These are phyloP conservation scores for Plecotus auritus DNA, from an alignment of 2,113 vertebrate species.

Conservation along the genomic window DNA sequence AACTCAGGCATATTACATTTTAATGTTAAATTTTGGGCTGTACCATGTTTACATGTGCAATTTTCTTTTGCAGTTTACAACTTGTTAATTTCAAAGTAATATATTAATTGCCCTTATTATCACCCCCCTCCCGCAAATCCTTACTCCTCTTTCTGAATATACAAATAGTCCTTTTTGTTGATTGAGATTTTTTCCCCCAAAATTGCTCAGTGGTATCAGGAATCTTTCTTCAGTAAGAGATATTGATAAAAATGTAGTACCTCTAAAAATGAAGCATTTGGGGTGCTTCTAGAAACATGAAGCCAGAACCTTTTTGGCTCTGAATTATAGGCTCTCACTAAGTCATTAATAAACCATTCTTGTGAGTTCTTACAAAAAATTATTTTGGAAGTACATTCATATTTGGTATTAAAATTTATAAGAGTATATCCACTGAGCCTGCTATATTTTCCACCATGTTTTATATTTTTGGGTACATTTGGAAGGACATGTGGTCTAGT, in stretches of 20 bases:
- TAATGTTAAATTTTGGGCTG: constrained; percentile 35
- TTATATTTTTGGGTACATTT: constrained; percentile 47
- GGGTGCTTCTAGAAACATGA: not conserved
- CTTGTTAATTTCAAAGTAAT: constrained; percentile 21
- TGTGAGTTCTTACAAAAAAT: not conserved
- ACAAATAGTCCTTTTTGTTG: not conserved
- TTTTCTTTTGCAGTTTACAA: not conserved
- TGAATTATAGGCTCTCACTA: not conserved
- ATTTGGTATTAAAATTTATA: constrained; percentile 8
- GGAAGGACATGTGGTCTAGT: constrained; percentile 32
- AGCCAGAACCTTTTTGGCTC: not conserved
- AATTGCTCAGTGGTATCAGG: not conserved
- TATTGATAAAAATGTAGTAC: not conserved
- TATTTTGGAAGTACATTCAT: constrained; percentile 36
- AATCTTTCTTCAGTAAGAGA: not conserved
- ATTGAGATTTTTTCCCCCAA: not conserved
- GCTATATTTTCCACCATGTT: not conserved
- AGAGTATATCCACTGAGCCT: not conserved
- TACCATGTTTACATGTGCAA: not conserved
- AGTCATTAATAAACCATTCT: not conserved
- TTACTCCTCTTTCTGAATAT: not conserved
- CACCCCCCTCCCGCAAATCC: accelerated
- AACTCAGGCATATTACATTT: not conserved
- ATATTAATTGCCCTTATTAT: not conserved
- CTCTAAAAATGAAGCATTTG: not conserved